Percentiles rank a stretch among this genome's conserved stretches.
Evolutionary conservation across 2,888 invertebrate genomes (phyloP).

Genomic region (Catocala sponsa): DNA sequence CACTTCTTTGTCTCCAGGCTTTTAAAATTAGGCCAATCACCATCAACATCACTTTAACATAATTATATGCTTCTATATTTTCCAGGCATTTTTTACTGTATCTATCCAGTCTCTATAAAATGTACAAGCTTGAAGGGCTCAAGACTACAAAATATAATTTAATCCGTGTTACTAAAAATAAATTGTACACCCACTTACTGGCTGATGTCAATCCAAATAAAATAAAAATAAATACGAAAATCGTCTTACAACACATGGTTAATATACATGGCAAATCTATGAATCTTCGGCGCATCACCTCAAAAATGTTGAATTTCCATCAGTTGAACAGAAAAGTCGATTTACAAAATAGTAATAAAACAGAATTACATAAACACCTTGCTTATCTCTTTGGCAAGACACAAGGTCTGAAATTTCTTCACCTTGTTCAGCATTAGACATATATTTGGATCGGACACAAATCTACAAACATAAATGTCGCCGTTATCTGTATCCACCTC

Average conservation of each 20-base stretch:
- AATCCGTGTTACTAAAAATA: conserved; percentile 88
- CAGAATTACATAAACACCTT: conserved; percentile 51
- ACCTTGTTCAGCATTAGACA: conserved; percentile 74
- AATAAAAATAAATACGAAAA: conserved; percentile 26
- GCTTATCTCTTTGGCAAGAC: conserved; percentile 65
- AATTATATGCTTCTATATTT: conserved; percentile 6
- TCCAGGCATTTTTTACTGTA: conserved; percentile 91
- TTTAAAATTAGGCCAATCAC: too few species aligned
- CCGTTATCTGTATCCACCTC: conserved; percentile 75
- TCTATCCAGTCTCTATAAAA: conserved; percentile 91
- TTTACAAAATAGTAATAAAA: too few species aligned
- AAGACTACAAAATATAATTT: conserved; percentile 92
- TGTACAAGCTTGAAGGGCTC: conserved; percentile 93
- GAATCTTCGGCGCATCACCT: too few species aligned
- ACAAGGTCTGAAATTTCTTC: conserved; percentile 75
- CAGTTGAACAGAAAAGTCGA: too few species aligned
- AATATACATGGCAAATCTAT: not conserved
- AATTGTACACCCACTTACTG: conserved; percentile 92
- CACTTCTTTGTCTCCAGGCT: too few species aligned
- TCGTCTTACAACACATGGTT: conserved; percentile 6
- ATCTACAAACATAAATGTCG: conserved; percentile 75
- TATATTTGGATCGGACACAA: conserved; percentile 68
- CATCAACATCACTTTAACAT: too few species aligned
- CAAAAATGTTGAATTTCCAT: too few species aligned
- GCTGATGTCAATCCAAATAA: conserved; percentile 87